A percentile compares a stretch with the other conserved stretches of the same genome.
Evolutionary conservation across 2,888 invertebrate genomes (phyloP).

Genomic region (Carpatolechia fugitivella): DNA sequence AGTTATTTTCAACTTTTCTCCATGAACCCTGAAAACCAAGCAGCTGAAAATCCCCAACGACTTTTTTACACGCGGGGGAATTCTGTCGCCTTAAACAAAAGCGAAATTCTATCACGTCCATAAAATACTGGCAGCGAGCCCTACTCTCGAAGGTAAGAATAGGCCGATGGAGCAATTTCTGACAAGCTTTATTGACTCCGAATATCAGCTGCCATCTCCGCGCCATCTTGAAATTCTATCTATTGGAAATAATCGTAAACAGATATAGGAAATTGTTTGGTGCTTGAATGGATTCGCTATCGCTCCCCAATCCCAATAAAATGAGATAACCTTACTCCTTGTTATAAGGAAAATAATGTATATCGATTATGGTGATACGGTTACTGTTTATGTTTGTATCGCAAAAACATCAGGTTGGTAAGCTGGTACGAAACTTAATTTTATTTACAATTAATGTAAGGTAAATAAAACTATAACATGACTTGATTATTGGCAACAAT

Average conservation of each 20-base stretch:
- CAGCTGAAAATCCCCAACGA: neutral
- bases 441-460: neutral
- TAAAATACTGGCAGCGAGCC: constrained; percentile 1
- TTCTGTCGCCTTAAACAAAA: neutral
- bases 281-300: neutral
- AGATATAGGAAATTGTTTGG: constrained; percentile 5
- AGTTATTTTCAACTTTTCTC: neutral
- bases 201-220: neutral
- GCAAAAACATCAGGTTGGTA: neutral
- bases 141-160: neutral
- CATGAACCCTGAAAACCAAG: neutral
- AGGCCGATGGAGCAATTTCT: neutral
- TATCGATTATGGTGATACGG: neutral
- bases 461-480: neutral
- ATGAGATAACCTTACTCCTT: neutral
- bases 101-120: neutral
- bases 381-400: neutral
- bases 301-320: neutral
- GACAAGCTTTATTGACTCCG: constrained; percentile 3
- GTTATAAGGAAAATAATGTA: neutral
- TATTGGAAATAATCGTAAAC: constrained; percentile 4
- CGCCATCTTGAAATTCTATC: constrained; percentile 6
- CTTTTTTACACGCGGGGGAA: neutral
- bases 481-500: too few species aligned
- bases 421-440: neutral